A percentile compares a stretch with the other conserved stretches of the same genome.
Evolutionary conservation across 2,797 vertebrate species (phyloP).

Genomic region (Neoniphon sammara): DNA sequence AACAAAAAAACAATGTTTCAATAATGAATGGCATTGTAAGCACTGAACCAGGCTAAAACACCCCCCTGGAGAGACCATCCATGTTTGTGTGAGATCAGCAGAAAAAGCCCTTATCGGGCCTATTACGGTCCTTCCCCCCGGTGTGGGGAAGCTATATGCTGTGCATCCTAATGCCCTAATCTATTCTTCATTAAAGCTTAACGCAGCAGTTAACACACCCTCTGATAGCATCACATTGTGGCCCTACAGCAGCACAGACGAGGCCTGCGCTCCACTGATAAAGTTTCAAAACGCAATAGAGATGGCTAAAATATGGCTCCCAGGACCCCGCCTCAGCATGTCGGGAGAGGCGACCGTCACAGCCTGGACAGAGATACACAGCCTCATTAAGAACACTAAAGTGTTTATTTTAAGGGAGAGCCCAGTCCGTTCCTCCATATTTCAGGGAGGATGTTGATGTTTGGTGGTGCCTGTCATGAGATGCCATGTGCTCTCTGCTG

Average conservation of each 20-base stretch:
- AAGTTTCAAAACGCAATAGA: conserved; percentile 70
- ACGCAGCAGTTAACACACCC: conserved; percentile 72
- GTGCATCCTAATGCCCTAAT: conserved; percentile 81
- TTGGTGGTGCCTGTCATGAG: conserved; percentile 65
- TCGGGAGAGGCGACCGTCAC: conserved; percentile 28
- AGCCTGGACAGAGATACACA: conserved; percentile 47
- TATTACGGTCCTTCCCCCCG: conserved; percentile 67
- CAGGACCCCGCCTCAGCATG: conserved; percentile 45
- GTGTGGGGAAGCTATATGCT: conserved; percentile 55
- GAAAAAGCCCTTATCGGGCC: conserved; percentile 77
- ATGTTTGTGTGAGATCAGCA: conserved; percentile 79
- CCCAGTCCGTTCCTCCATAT: conserved; percentile 45
- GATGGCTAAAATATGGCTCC: conserved; percentile 64
- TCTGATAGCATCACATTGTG: conserved; percentile 75
- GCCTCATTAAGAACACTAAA: conserved; percentile 70
- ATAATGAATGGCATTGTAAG: conserved; percentile 76
- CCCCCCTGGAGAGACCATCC: conserved; percentile 65
- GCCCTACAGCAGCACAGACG: conserved; percentile 50
- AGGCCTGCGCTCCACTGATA: conserved; percentile 76
- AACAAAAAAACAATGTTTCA: conserved; percentile 55
- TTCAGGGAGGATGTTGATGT: conserved; percentile 61
- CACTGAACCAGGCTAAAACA: conserved; percentile 63
- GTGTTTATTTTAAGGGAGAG: conserved; percentile 69
- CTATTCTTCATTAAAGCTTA: conserved; percentile 83
- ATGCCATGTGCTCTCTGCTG: conserved; percentile 73